A percentile compares a stretch with the other conserved stretches of the same genome.
Evolutionary conservation across 2,888 invertebrate genomes (phyloP).

Genomic region (Xestia rhomboidea): DNA sequence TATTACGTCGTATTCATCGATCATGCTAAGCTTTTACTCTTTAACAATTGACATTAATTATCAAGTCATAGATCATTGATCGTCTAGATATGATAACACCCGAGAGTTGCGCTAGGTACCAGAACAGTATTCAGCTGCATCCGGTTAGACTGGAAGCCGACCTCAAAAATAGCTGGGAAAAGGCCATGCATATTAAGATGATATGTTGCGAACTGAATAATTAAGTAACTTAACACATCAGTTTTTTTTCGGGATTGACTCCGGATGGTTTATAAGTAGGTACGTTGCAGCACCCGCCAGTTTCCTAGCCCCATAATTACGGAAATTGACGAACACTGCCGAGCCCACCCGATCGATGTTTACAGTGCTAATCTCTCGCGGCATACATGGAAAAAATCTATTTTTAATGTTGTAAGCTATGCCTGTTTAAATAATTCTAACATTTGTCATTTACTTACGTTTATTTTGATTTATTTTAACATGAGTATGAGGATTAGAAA

Average conservation of each 20-base stretch:
- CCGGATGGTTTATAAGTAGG: too few species aligned
- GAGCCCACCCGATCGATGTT: constrained; percentile 66
- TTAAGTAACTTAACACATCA: background rate
- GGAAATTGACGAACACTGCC: constrained; percentile 66
- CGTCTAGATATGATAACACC: background rate
- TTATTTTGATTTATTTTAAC: constrained; percentile 4
- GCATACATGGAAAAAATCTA: constrained; percentile 65
- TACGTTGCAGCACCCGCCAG: background rate
- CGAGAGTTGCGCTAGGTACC: background rate
- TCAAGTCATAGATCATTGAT: background rate
- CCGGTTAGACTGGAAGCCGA: background rate
- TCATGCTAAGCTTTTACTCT: background rate
- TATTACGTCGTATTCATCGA: background rate
- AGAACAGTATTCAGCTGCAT: background rate
- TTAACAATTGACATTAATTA: background rate
- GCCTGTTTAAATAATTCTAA: constrained; percentile 47
- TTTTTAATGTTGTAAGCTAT: constrained; percentile 54
- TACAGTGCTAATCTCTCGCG: constrained; percentile 61
- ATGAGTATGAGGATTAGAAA: constrained; percentile 1
- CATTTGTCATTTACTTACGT: constrained; percentile 48
- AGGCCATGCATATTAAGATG: background rate
- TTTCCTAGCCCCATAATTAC: constrained; percentile 57
- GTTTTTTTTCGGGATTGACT: background rate
- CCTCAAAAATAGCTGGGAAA: background rate
- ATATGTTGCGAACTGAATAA: too few species aligned